Base-by-base conservation (phyloP, 1,140 invertebrate genomes). In the Halyomorpha halys region DNA sequence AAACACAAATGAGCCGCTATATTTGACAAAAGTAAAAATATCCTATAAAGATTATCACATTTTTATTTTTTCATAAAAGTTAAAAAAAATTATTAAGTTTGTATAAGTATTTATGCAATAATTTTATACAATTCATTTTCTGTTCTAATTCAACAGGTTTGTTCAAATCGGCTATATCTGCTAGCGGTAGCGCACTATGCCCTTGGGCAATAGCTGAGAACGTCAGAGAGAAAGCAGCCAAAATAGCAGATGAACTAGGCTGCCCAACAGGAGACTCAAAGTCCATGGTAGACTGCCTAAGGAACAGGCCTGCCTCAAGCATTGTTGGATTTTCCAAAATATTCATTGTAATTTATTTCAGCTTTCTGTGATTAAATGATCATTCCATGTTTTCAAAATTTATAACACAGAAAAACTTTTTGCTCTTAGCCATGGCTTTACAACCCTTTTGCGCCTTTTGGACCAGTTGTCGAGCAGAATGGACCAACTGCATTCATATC, bases 61-160 rank as follows among this genome's bases (percentile, higher is more conserved):
- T n/a, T n/a, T n/a, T n/a, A n/a, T n/a, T n/a, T n/a, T n/a, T n/a
- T n/a, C n/a, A n/a, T n/a, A n/a, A n/a, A n/a, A n/a, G n/a, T n/a
- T n/a, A n/a, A n/a, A n/a, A n/a, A n/a, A n/a, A n/a, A n/a, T n/a
- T n/a, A n/a, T n/a, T n/a, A n/a, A n/a, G n/a, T n/a, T n/a, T n/a
- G n/a, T n/a, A n/a, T n/a, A n/a, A n/a, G n/a, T n/a, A n/a, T n/a
- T n/a, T 72, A 83, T 71, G 79, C 82, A 59, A 89, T 85, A 5
- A 85, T 93, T 59, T 83, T 86, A 74, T 91, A 89, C 71, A 91
- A 90, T 0, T 84, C 84, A 15, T 81, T 83, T 5, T 73, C 90
- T 1, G 76, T 80, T 30, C 27, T 30, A 30, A 30, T 30, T 68
- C 81, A 39, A 39, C 47, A 49, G 47, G 47, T 18, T 21, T 49